Evolutionary conservation across 2,113 vertebrate species (phyloP).

Genomic region (Galemys pyrenaicus): DNA sequence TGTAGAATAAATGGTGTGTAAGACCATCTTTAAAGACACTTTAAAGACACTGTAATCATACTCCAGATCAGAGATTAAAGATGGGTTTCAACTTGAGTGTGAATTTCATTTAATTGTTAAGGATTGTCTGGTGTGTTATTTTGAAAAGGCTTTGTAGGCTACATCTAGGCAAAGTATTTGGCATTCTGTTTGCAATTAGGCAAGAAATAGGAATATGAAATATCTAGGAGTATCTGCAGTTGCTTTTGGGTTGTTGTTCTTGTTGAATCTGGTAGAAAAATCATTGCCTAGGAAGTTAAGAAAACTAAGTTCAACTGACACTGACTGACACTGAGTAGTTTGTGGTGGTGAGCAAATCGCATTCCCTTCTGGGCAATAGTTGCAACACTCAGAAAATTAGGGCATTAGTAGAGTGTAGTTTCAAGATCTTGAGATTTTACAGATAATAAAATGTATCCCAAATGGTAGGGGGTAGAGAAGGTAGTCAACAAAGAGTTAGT

Average conservation of each 20-base stretch:
- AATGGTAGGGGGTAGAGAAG: neutral
- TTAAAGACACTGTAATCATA: neutral
- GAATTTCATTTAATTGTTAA: neutral
- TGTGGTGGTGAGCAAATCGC: neutral
- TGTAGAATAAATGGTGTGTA: neutral
- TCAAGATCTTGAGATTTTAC: neutral
- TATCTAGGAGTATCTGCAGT: neutral
- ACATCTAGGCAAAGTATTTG: neutral
- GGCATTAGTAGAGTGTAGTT: neutral
- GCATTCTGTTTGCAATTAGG: neutral
- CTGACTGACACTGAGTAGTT: neutral
- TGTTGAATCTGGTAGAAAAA: slow-evolving; percentile 9
- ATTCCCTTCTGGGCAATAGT: neutral
- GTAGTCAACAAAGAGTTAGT: neutral
- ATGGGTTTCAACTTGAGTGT: neutral
- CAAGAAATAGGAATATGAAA: neutral
- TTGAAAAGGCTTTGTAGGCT: neutral
- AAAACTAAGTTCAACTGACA: neutral
- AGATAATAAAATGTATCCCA: neutral
- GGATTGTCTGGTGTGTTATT: neutral
- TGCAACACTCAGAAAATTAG: neutral
- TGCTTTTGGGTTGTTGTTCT: neutral
- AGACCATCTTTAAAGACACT: neutral
- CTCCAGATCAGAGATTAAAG: neutral
- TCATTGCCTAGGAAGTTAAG: neutral